Percentiles rank a stretch among this genome's conserved stretches.
Evolutionary conservation across 2,113 vertebrate species (phyloP).

Genomic region (Oostethus manadensis): DNA sequence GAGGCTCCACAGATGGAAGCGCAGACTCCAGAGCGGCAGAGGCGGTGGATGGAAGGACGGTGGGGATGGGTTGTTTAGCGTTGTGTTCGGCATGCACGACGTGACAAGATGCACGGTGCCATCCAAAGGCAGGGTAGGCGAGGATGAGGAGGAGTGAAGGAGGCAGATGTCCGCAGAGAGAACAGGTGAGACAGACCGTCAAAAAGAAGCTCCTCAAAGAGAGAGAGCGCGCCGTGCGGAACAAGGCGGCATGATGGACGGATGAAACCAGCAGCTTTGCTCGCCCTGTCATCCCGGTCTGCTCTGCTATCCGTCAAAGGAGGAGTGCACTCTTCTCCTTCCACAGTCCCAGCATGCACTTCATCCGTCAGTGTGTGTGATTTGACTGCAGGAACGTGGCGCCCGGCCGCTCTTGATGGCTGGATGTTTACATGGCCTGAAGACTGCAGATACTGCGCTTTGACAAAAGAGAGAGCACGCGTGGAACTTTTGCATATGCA

Average conservation of each 20-base stretch:
- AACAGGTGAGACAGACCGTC: constrained; percentile 21
- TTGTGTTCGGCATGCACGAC: constrained; percentile 6
- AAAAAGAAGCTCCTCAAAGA: constrained; percentile 28
- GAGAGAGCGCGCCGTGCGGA: constrained; percentile 5
- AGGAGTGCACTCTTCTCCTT: constrained; percentile 24
- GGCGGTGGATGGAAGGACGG: neutral
- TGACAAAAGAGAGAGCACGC: constrained; percentile 11
- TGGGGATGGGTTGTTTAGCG: neutral
- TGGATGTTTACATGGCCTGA: constrained; percentile 22
- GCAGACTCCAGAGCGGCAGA: constrained; percentile 8
- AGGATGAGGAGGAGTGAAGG: constrained; percentile 1
- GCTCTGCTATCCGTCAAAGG: constrained; percentile 42
- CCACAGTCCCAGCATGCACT: constrained; percentile 25
- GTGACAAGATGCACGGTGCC: constrained; percentile 40
- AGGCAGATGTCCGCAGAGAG: constrained; percentile 34
- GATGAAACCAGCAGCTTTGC: constrained; percentile 44
- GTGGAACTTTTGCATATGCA: neutral
- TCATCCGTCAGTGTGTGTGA: constrained; percentile 29
- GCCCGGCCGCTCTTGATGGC: constrained; percentile 6
- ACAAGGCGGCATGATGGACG: constrained; percentile 41
- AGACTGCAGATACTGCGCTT: constrained; percentile 22
- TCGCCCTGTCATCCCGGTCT: constrained; percentile 48
- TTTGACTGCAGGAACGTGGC: constrained; percentile 32
- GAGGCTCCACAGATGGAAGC: constrained; percentile 27
- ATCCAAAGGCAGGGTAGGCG: constrained; percentile 16